These are phyloP conservation scores for Drosophila demipolita DNA, from an alignment of 2,888 invertebrate genomes.

Conservation along the genomic window DNA sequence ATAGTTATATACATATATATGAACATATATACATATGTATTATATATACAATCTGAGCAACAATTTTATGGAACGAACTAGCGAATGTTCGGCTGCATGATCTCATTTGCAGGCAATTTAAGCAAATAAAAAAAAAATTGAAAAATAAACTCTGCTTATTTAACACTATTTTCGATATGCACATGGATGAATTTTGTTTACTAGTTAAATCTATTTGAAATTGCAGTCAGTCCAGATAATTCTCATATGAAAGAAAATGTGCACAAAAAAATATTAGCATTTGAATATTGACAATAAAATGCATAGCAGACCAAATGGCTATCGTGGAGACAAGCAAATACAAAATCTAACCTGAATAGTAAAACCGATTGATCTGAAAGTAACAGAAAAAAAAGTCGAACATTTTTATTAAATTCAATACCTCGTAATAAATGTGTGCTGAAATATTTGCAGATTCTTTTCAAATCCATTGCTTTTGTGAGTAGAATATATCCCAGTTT, in stretches of 20 bases:
- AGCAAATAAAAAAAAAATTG: conserved; percentile 19
- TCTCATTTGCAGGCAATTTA: conserved; percentile 45
- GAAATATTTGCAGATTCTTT: not conserved
- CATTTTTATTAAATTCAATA: not conserved
- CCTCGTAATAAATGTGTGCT: not conserved
- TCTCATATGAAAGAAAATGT: not conserved
- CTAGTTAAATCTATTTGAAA: conserved; percentile 2
- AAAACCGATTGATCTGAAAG: not conserved
- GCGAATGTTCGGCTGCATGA: conserved; percentile 27
- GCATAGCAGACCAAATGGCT: not conserved
- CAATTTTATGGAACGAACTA: conserved; percentile 15
- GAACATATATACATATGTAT: not conserved
- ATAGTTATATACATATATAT: not conserved
- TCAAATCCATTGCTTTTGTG: not conserved
- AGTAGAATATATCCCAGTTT: not conserved
- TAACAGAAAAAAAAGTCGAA: not conserved
- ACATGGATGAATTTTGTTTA: conserved; percentile 8
- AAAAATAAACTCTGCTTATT: conserved; percentile 38
- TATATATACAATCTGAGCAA: conserved; percentile 3
- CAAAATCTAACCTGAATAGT: not conserved
- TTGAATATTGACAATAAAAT: not conserved
- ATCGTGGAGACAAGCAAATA: not conserved
- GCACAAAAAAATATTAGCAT: not conserved
- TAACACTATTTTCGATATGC: conserved; percentile 40
- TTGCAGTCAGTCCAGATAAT: not conserved